phyloP scores from a whole-genome alignment of 2,113 vertebrate species.

The Geococcyx californianus region DNA sequence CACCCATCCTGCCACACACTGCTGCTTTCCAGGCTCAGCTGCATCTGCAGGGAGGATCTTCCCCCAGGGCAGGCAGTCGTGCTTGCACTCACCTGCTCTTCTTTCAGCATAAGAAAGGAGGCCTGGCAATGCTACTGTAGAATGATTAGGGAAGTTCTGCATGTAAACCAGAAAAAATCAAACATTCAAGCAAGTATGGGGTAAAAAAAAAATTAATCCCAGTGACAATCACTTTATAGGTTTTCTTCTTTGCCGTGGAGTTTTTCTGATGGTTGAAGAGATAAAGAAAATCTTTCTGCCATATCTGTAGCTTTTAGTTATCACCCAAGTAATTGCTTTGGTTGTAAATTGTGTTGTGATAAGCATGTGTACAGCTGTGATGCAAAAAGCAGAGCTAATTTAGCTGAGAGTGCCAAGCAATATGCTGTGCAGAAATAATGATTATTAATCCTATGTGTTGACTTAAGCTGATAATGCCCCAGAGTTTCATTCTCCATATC shows the following conservation, averaged over 20 bases:
- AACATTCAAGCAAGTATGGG: neutral
- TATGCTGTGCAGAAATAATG: neutral
- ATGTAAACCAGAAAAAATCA: neutral
- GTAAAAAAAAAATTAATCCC: neutral
- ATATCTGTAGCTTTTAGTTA: neutral
- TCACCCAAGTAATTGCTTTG: neutral
- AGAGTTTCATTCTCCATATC: neutral
- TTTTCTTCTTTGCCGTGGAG: neutral
- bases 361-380: neutral
- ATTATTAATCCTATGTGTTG: constrained; percentile 36
- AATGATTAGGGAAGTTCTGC: neutral
- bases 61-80: neutral
- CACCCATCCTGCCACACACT: neutral
- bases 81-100: neutral
- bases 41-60: fast-evolving
- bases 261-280: neutral
- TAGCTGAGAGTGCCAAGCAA: neutral
- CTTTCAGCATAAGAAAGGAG: neutral
- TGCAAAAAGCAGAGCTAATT: neutral
- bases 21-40: neutral
- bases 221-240: neutral
- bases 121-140: neutral
- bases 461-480: constrained; percentile 28
- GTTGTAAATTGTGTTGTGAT: neutral
- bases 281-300: neutral